Percentiles rank a stretch among this genome's conserved stretches.
These are phyloP conservation scores for Sebastes oblongus DNA, from an alignment of 2,797 vertebrate genomes.

Conservation along the genomic window DNA sequence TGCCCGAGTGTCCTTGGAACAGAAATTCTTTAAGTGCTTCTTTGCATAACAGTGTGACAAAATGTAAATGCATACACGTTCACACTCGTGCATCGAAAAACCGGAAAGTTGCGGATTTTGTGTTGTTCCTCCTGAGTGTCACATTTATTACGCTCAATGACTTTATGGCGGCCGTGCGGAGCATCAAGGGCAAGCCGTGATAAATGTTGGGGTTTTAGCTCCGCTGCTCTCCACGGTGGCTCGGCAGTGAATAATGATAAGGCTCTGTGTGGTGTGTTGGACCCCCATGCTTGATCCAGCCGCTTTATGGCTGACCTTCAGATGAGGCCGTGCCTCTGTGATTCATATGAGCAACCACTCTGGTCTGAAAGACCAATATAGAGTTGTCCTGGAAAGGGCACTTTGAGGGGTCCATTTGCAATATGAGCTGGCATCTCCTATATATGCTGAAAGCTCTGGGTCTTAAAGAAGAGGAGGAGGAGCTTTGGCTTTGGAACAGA, in stretches of 20 bases:
- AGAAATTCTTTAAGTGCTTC: neutral
- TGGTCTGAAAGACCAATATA: conserved; percentile 25
- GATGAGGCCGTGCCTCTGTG: conserved; percentile 13
- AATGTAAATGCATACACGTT: neutral
- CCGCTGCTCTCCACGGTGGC: conserved; percentile 16
- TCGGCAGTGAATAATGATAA: conserved; percentile 57
- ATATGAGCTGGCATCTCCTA: conserved; percentile 6
- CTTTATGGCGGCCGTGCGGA: conserved; percentile 23
- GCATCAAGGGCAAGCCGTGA: conserved; percentile 50
- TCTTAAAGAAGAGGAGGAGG: neutral
- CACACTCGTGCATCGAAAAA: neutral
- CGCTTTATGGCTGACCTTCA: conserved; percentile 50
- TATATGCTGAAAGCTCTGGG: conserved; percentile 15
- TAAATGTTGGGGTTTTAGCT: conserved; percentile 55
- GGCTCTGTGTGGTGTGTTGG: conserved; percentile 10
- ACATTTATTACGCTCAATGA: conserved; percentile 39
- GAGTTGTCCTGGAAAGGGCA: conserved; percentile 33
- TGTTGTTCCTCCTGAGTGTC: conserved; percentile 14
- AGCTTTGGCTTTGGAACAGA: neutral
- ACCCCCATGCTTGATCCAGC: conserved; percentile 34
- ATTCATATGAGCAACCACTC: conserved; percentile 49
- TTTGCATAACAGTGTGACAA: neutral
- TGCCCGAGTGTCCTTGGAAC: neutral
- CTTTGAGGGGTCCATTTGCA: conserved; percentile 34
- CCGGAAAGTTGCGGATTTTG: neutral